Base-by-base conservation (phyloP, 2,797 vertebrate genomes). In the Mormyrops attenuatus region DNA sequence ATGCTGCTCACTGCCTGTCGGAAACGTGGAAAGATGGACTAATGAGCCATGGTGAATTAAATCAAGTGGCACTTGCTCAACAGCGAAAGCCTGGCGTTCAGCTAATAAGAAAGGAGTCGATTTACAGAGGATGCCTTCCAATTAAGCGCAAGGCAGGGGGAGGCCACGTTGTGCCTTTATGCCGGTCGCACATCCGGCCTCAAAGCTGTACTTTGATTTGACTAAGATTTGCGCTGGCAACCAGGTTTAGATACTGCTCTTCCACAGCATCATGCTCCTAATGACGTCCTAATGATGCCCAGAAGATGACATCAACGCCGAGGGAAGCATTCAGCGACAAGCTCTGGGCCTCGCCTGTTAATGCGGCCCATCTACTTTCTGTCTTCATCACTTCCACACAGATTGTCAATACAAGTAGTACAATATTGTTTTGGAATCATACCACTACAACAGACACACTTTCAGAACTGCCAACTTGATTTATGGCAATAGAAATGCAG, bases 21-120 rank as follows among this genome's bases (percentile, higher is more conserved):
- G 73, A 80, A 80, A 85, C 17, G 15, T 30, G 44, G 80, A 77
- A n/a, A 5, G 22, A 30, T 60, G 44, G 7, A n/a, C 80, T 66
- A 85, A 89, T 63, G 55, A 85, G 55, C 30, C 60, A 82, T 60
- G 55, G 88, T 26, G 77, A 89, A 87, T 89, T 87, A 52, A 52
- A 86, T 73, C 22, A 73, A 63, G 55, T 63, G 26, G 82, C 22
- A 22, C 49, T 88, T 49, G 17, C 11, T 82, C 69, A 11, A 30
- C 41, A 22, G 44, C 3, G 9, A 52, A 34, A 87, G 13, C 30
- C 47, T 85, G 47, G 30, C 9, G 15, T 30, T 52, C 47, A 26
- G 26, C 44, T 63, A 34, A 63, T 63, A 47, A 50, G 15, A 20
- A 85, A 85, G 57, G 55, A 38, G 26, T 20, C 8, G 26, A 86